These are phyloP conservation scores for Lasioglossum baleicum DNA, from an alignment of 1,140 invertebrate genomes.

Conservation along the genomic window DNA sequence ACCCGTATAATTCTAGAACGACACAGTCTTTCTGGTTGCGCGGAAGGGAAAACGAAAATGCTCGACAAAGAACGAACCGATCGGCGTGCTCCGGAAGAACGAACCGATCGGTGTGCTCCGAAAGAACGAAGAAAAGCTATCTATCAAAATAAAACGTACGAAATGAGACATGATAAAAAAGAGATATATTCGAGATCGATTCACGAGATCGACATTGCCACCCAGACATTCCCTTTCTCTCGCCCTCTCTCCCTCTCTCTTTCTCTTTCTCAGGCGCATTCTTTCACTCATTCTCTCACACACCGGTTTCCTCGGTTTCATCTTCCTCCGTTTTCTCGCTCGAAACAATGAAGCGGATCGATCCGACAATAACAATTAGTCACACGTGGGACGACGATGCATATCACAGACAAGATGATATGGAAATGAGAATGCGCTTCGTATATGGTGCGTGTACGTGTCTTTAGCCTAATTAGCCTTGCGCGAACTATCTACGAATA, in stretches of 20 bases:
- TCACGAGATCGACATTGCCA: conserved; percentile 28
- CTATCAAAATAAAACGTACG: conserved; percentile 30
- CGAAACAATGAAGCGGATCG: conserved; percentile 27
- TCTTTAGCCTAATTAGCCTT: background rate
- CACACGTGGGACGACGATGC: conserved; percentile 51
- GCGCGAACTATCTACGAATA: conserved; percentile 25
- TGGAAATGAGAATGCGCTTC: conserved; percentile 46
- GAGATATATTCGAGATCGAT: conserved; percentile 43
- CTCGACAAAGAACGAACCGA: background rate
- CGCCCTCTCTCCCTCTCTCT: background rate
- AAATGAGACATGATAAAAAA: conserved; percentile 13
- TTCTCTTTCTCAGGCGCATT: background rate
- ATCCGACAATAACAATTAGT: conserved; percentile 43
- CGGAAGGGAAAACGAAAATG: background rate
- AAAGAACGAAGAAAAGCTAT: background rate
- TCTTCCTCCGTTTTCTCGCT: background rate
- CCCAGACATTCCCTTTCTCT: background rate
- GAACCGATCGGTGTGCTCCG: background rate
- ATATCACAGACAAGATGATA: conserved; percentile 72
- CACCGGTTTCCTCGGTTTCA: background rate
- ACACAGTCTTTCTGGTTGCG: conserved; percentile 28
- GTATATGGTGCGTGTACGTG: conserved; percentile 30
- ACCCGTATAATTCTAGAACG: conserved; percentile 1
- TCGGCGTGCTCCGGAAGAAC: background rate
- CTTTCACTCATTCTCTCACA: background rate